Evolutionary conservation across 2,113 vertebrate genomes (phyloP), one percentile per base, ranked within the genome.

Genomic region (Stercorarius parasiticus): DNA sequence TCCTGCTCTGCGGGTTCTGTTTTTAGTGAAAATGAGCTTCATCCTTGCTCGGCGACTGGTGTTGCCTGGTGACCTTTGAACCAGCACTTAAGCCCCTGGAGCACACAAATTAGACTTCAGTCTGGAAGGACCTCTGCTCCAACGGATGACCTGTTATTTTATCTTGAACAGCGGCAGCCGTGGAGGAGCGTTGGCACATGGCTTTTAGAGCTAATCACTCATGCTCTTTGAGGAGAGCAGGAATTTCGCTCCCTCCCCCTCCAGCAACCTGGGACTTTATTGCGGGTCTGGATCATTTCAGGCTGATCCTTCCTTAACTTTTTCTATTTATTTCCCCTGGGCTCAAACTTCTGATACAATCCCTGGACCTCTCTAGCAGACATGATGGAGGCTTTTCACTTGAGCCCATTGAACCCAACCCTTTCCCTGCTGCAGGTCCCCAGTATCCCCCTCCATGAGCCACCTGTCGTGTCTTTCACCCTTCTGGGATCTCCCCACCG

Each of bases 181-280:
- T 1, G 15, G 65, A 96, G 85, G 58, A 94, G 89, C 21, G 1
- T 16, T 95, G 94, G 97, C 93, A 93, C 96, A 94, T 79, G 91
- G 95, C 85, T 89, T 95, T 95, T 71, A 79, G 91, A 95, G 89
- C 55, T 96, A 93, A 97, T 98, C 95, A 90, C 88, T 97, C 93
- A 72, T 1, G 15, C 21, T 53, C 82, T 95, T 87, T 71, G 77
- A 95, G 90, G 88, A 90, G 94, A 85, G 82, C 43, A 97, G 90
- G 87, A 83, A 96, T 94, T 97, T 86, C 1, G 3, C 49, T 94
- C 85, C 88, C 89, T 79, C 89, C 90, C 93, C 79, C 90, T 76
- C 53, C 87, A 90, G 93, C 90, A 93, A 69, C 90, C 80, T 91
- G 87, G 96, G 91, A 92, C 93, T 91, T 97, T 79, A 70, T 70